phyloP scores from a whole-genome alignment of 2,113 vertebrate genomes.

The Egretta garzetta region DNA sequence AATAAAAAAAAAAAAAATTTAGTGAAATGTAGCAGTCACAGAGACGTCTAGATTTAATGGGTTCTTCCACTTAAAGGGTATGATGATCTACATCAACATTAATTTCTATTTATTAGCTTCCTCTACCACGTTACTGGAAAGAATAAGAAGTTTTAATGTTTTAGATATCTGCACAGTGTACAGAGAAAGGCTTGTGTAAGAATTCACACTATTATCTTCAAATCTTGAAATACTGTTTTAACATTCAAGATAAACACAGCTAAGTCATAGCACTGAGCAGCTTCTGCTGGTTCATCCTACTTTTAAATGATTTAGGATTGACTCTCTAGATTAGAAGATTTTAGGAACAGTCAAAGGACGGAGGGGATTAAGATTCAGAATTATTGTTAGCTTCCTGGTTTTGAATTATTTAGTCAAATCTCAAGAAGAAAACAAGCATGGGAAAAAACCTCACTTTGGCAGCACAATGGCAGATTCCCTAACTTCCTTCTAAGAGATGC shows the following conservation, averaged over 20 bases:
- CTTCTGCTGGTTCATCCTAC: neutral
- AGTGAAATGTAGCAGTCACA: neutral
- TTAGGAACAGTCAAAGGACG: neutral
- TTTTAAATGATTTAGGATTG: neutral
- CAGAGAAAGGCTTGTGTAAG: neutral
- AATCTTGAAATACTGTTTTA: neutral
- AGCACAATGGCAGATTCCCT: neutral
- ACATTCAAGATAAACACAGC: neutral
- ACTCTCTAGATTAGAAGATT: neutral
- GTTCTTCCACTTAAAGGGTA: neutral
- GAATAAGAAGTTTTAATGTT: neutral
- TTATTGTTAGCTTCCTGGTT: neutral
- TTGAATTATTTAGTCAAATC: neutral
- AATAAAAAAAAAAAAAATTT: neutral
- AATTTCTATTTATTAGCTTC: neutral
- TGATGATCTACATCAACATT: neutral
- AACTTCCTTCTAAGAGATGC: neutral
- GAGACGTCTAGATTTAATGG: neutral
- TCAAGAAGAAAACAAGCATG: neutral
- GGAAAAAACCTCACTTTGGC: neutral
- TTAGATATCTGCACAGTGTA: neutral
- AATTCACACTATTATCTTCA: neutral
- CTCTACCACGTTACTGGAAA: neutral
- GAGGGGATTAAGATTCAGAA: neutral
- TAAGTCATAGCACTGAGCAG: neutral